These are phyloP conservation scores for Lemur catta DNA, from an alignment of 2,797 vertebrate genomes.

Conservation along the genomic window DNA sequence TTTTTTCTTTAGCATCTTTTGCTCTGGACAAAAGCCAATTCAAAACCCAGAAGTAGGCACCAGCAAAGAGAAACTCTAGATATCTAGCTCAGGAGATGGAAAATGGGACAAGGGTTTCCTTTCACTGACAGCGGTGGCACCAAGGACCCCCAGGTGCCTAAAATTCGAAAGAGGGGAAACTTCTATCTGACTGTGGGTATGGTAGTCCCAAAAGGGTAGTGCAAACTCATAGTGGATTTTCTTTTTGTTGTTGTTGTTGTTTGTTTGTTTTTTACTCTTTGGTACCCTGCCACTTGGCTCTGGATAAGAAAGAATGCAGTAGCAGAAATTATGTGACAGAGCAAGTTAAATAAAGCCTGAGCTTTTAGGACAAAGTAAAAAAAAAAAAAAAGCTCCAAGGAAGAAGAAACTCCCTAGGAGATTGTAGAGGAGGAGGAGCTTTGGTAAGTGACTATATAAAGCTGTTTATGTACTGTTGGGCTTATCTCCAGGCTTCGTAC, in stretches of 20 bases:
- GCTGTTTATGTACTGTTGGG: not conserved
- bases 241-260: too few species aligned
- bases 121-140: fast-evolving
- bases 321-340: not conserved
- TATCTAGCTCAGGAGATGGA: not conserved
- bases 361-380: not conserved
- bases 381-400: not conserved
- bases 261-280: not conserved
- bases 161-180: not conserved
- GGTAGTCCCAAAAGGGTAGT: not conserved
- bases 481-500: not conserved
- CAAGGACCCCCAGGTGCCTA: not conserved
- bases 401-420: not conserved
- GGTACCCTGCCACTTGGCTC: fast-evolving
- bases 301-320: not conserved
- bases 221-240: not conserved
- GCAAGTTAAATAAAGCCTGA: not conserved
- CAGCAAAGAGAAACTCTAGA: not conserved
- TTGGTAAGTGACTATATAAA: not conserved
- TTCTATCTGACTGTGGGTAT: not conserved
- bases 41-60: not conserved
- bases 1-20: not conserved
- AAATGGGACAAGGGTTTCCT: not conserved
- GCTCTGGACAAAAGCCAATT: not conserved
- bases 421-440: not conserved